Evolutionary conservation across 2,797 vertebrate species (phyloP), one percentile per base, ranked within the genome.

Genomic region (Scolopax bukidnonensis): DNA sequence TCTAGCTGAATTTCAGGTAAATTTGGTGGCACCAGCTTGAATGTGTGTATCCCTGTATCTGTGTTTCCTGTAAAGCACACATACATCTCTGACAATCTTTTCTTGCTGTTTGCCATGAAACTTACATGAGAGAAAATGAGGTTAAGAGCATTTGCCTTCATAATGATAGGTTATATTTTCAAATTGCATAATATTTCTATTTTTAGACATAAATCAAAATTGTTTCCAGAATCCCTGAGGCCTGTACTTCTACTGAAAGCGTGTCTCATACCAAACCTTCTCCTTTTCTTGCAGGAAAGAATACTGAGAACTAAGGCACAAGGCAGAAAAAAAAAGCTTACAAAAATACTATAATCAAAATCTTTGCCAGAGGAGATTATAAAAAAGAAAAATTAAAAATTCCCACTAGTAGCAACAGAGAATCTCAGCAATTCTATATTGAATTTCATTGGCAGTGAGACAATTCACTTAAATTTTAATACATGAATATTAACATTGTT

Each of bases 151-250:
- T 90, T 93, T 94, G 76, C 93, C 41, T 93, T 90, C 76, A 57
- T 93, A 95, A 96, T 93, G 38, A 75, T 36, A 91, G 84, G 45
- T 16, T 90, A 30, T 50, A 77, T 86, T 94, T 93, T 89, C 60
- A 91, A 84, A 95, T 47, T 75, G 88, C 51, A 61, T 79, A 93
- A 80, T 61, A 84, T 28, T 87, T 83, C 69, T 91, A 75, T 88
- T 88, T 95, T 93, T 86, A 95, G 57, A 63, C 48, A 64, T n/a
- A 94, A 84, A 85, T 77, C 64, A 89, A 74, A 95, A 88, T 78
- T 41, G 61, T 88, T 95, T 94, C 79, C 87, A 95, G 73, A 90
- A 90, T 77, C 89, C 65, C 79, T 25, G 53, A 89, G 79, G 84
- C 40, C 73, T 87, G 17, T 48, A 64, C 20, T 87, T 80, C 53